Percentiles rank a stretch among this genome's conserved stretches.
Evolutionary conservation across 2,113 vertebrate genomes (phyloP).

Genomic region (Pterocles orientalis): DNA sequence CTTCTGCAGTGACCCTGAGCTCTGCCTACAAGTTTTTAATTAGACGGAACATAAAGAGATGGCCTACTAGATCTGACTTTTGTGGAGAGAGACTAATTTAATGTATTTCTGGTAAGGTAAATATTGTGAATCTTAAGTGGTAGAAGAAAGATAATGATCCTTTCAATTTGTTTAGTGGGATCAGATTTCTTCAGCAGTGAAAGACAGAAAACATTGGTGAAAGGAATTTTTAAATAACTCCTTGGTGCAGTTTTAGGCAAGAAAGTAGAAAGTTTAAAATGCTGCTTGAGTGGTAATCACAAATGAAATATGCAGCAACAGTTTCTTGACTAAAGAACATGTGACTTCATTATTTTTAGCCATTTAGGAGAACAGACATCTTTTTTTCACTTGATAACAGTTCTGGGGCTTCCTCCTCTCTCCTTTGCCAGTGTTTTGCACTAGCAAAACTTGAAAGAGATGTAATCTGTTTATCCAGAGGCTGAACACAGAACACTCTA

Average conservation of each 20-base stretch:
- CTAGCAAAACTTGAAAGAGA: not conserved
- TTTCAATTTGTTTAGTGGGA: not conserved
- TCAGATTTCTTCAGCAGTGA: not conserved
- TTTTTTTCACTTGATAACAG: not conserved
- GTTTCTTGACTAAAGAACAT: not conserved
- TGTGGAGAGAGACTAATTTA: not conserved
- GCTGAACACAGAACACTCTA: not conserved
- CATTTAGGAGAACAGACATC: not conserved
- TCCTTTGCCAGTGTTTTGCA: not conserved
- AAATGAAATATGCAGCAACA: not conserved
- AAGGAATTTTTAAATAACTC: not conserved
- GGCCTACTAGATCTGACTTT: not conserved
- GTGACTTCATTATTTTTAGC: not conserved
- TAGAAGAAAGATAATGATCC: not conserved
- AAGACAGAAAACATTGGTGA: not conserved
- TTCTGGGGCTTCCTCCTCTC: not conserved
- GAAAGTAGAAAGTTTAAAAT: not conserved
- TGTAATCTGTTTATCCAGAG: slow-evolving; percentile 20
- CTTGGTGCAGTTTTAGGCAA: not conserved
- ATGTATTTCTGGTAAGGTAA: not conserved
- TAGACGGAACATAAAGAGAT: not conserved
- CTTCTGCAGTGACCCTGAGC: not conserved
- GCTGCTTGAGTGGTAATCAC: not conserved
- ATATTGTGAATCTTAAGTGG: not conserved
- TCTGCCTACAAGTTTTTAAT: not conserved